Evolutionary conservation across 2,888 invertebrate species (phyloP), one percentile per base, ranked within the genome.

Genomic region (Pasiphila rectangulata): DNA sequence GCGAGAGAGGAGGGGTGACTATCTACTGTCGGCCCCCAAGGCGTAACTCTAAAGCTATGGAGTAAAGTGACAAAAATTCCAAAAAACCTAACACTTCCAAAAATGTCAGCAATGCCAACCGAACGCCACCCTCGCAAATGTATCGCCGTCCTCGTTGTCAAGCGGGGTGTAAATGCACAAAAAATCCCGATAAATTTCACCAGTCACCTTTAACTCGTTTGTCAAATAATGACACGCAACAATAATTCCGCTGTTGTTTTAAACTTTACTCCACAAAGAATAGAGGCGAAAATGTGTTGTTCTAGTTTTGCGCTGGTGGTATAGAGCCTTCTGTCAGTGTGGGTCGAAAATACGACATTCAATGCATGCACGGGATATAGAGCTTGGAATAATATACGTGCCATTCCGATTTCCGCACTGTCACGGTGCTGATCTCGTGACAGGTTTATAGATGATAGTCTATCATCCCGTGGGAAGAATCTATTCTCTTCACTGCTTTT

Each of bases 201-300:
- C 63, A 79, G 76, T 83, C 80, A 82, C 79, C 75, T 75, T 76
- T 67, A 68, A 71, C 75, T 81, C 81, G 75, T 83, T 83, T 82
- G 78, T 83, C 83, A 83, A 78, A 77, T 72, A 75, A 70, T 70
- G 71, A 66, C 65, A 56, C 52, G 53, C 72, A 60, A 67, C 58
- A 56, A 66, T 59, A 60, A 35, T 29, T 46, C 39, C 58, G 47
- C 64, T 19, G 20, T 40, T 23, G 7, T 19, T 30, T 47, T 47
- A 54, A 45, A 64, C 63, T 59, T 20, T 5, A 6, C 3, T 15
- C 9, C 32, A 17, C 4, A 7, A 34, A 58, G 19, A 0, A 21
- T 72, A 59, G 56, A 61, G 25, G 48, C 41, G 50, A 49, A 56
- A 58, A 69, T 41, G 19, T 32, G 44, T 49, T 54, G 42, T 36